Conservation (phyloP, 2,113 vertebrate species). For the Ivindomyrus marchei region DNA sequence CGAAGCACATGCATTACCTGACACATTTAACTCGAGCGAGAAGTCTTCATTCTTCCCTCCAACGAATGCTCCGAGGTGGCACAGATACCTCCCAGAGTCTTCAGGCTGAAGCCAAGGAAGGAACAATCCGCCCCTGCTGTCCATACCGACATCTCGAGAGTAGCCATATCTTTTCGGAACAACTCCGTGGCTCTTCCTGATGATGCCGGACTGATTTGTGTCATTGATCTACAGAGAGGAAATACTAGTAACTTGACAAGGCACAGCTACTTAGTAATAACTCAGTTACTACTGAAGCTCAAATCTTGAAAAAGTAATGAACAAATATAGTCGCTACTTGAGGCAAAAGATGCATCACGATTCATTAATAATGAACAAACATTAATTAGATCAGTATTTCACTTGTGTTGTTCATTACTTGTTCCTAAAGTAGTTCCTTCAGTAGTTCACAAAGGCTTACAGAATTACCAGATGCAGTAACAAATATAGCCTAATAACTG, state of each 20-base stretch:
- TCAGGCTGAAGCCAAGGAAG: conserved; percentile 14
- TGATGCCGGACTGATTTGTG: neutral
- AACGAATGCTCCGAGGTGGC: conserved; percentile 26
- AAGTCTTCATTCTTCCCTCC: conserved; percentile 20
- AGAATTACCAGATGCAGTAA: neutral
- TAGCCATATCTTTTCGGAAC: neutral
- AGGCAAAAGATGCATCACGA: neutral
- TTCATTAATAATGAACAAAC: neutral
- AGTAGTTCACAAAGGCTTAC: neutral
- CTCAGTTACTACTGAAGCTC: neutral
- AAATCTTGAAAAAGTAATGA: neutral
- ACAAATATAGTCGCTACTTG: neutral
- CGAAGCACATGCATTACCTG: conserved; percentile 23
- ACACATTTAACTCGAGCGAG: conserved; percentile 17
- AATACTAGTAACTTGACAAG: neutral
- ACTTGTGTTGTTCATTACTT: neutral
- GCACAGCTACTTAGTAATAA: neutral
- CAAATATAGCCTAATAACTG: neutral
- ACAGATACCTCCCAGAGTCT: conserved; percentile 31
- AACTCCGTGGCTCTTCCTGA: conserved; percentile 19
- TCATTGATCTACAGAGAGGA: neutral
- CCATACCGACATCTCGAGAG: conserved; percentile 11
- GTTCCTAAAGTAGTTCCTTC: neutral
- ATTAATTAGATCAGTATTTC: neutral
- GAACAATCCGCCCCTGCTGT: conserved; percentile 14